Evolutionary conservation across 2,797 vertebrate genomes (phyloP), one percentile per base, ranked within the genome.

Genomic region (Mormyrus hasselquistii): DNA sequence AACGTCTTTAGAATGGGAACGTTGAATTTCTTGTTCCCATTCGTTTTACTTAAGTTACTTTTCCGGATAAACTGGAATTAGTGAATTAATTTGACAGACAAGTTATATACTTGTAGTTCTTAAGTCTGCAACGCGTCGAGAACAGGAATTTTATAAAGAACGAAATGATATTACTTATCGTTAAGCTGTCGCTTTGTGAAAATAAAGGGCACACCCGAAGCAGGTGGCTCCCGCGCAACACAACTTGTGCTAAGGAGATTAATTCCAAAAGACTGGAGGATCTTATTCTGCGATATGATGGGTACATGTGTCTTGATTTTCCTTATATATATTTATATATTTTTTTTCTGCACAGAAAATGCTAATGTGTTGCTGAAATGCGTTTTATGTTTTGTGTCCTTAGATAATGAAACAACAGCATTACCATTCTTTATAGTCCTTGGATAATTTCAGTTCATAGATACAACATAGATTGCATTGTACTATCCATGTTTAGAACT

Each of bases 141-240:
- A 50, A 41, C 53, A 89, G 22, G 2, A 16, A 41, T 25, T 38
- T 10, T 41, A 69, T 69, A 44, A 44, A 50, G 50, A 57, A 86
- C 38, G 44, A 73, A 73, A 76, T 53, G 49, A 86, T 57, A 57
- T 34, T 59, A 38, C 34, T 44, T 47, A 34, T 65, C 41, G 29
- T 44, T 44, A 22, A 53, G 12, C 19, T 65, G 22, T 47, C 44
- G 89, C 88, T 49, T 76, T 53, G 88, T 12, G 41, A 29, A 89
- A 44, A 14, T 90, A 9, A 89, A 86, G 73, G 88, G 93, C 91
- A 92, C 90, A 89, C 91, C 87, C 90, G 91, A 89, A 84, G 93
- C 94, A 95, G 95, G 95, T 95, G 95, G 91, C 91, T 90, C 50
- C 91, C 92, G 93, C 93, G 89, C 90, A 92, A 91, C 88, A 93